These are phyloP conservation scores for Dynastes tityus DNA, from an alignment of 2,888 invertebrate genomes.

Conservation along the genomic window DNA sequence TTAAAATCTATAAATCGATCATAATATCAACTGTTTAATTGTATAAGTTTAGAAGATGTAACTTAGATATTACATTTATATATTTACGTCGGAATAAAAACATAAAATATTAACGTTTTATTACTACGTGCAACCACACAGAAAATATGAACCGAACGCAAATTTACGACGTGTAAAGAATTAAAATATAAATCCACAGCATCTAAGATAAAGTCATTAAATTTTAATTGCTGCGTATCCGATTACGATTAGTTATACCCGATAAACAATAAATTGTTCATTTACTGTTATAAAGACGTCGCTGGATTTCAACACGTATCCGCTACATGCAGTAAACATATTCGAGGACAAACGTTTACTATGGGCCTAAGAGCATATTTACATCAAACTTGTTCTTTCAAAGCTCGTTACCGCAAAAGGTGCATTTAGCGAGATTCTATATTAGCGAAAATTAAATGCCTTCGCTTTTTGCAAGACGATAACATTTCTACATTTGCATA, in stretches of 20 bases:
- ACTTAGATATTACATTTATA: constrained; percentile 13
- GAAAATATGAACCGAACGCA: constrained; percentile 13
- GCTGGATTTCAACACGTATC: constrained; percentile 40
- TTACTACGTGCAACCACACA: not conserved
- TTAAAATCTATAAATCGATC: no score
- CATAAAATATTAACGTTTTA: not conserved
- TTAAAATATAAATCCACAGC: constrained; percentile 29
- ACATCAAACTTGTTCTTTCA: constrained; percentile 14
- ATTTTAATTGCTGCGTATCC: constrained; percentile 47
- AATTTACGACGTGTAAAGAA: constrained; percentile 40
- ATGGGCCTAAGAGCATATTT: not conserved
- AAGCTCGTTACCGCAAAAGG: no score
- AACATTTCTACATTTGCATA: constrained; percentile 1
- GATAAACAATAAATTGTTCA: constrained; percentile 44
- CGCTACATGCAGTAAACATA: constrained; percentile 33
- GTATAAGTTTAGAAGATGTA: no score
- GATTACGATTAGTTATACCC: constrained; percentile 46
- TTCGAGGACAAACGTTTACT: constrained; percentile 18
- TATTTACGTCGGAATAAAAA: constrained; percentile 17
- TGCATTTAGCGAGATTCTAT: no score
- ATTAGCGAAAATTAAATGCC: not conserved
- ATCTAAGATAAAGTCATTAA: constrained; percentile 46
- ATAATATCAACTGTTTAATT: no score
- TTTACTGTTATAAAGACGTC: constrained; percentile 45
- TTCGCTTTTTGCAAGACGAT: not conserved